Evolutionary conservation across 1,140 invertebrate genomes (phyloP), one percentile per base, ranked within the genome.

Genomic region (Gonatopus flavifemur): DNA sequence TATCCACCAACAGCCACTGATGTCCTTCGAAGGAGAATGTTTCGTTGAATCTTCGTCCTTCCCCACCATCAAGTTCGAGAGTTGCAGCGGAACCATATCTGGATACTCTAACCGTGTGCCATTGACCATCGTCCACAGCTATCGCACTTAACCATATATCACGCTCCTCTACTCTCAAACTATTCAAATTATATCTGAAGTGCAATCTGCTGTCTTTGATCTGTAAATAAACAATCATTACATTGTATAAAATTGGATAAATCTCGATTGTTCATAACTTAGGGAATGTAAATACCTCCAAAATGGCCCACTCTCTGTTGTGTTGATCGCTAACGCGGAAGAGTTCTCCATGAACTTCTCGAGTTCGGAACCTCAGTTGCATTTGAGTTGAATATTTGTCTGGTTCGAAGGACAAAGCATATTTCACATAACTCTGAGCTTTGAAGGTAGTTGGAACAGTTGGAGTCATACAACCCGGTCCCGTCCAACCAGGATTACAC

Each of bases 1-100:
- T 96, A 65, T 96, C 93, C 19, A 96, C 93, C 38, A 93, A 70
- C 46, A 96, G 79, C 88, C 92, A 91, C 62, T 96, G 93, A 70
- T 96, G 93, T 1, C 93, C 92, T 52, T 88, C 85, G 66, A 94
- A 95, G 18, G 85, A 87, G 67, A 94, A 94, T 0, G 93, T 94
- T 73, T 97, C 94, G 69, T 96, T 98, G 76, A 93, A 98, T 51
- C 94, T 82, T 56, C 93, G 80, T 0, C 95, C 95, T 81, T 98
- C 95, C 2, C 96, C 96, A 10, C 93, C 93, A 74, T 98, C 96
- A 32, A 98, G 77, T 68, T 93, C 91, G 33, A 98, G 74, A 9
- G 89, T 93, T n/a, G 96, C 94, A 5, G 93, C 91, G 25, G 92
- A 94, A 25, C 96, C 95, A 59, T 93, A 94, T 48, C 96, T 84